These are phyloP conservation scores for Peromyscus nudipes DNA, from an alignment of 2,797 vertebrate species.

Conservation along the genomic window DNA sequence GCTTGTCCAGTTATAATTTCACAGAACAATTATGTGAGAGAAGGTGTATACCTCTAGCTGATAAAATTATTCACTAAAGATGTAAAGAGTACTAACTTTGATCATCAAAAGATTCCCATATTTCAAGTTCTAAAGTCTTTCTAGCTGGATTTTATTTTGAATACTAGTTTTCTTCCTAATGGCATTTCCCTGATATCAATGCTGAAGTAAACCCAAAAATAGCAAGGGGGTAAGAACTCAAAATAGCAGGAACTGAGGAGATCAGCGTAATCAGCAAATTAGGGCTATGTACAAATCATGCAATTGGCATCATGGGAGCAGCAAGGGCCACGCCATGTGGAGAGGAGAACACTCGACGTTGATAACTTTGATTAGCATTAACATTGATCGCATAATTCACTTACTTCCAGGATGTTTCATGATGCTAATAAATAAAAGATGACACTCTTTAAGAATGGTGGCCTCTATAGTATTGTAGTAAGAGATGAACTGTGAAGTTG, in stretches of 20 bases:
- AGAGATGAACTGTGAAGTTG: not conserved
- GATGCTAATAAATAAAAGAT: conserved; percentile 84
- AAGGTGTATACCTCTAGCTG: conserved; percentile 55
- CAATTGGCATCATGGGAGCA: conserved; percentile 84
- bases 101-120: conserved; percentile 47
- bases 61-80: conserved; percentile 26
- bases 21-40: conserved; percentile 49
- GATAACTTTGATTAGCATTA: conserved; percentile 85
- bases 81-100: not conserved
- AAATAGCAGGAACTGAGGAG: conserved; percentile 80
- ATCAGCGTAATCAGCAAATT: conserved; percentile 83
- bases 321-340: conserved; percentile 80
- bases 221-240: conserved; percentile 79
- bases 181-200: conserved; percentile 81
- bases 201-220: conserved; percentile 80
- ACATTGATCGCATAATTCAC: conserved; percentile 82
- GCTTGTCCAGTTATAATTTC: conserved; percentile 73
- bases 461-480: conserved; percentile 43
- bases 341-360: conserved; percentile 85
- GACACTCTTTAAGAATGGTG: conserved; percentile 63
- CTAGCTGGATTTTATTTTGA: conserved; percentile 64
- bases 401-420: conserved; percentile 82
- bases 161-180: conserved; percentile 71
- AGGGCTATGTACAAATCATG: conserved; percentile 83
- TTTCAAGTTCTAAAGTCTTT: conserved; percentile 73